Evolutionary conservation across 53 echinoderm and acorn worm genomes (phyloP), one percentile per base, ranked within the genome.

Genomic region (Mesocentrotus franciscanus): DNA sequence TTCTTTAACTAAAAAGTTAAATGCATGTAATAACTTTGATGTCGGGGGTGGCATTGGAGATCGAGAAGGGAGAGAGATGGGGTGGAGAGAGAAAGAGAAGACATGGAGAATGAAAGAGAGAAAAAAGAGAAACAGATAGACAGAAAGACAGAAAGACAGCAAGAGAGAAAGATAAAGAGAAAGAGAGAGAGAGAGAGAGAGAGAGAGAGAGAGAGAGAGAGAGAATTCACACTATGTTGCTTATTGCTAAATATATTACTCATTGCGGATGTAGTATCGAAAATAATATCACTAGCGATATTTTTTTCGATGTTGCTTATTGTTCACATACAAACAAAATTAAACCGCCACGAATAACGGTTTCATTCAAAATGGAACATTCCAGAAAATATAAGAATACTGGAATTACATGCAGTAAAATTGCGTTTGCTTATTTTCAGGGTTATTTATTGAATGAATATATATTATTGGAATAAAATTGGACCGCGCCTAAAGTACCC

Each of bases 221-320:
- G 9, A 72, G 13, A 78, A 14, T 36, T 79, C 79, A 36, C 36
- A 79, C 79, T 7, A 17, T 79, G 79, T 79, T 79, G 79, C 39
- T 39, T n/a, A 79, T 79, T 79, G 42, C n/a, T n/a, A n/a, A n/a
- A n/a, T n/a, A n/a, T n/a, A n/a, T n/a, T n/a, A n/a, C n/a, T n/a
- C n/a, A n/a, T n/a, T n/a, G n/a, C n/a, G n/a, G n/a, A n/a, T n/a
- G n/a, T n/a, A n/a, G n/a, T n/a, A n/a, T n/a, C n/a, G n/a, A n/a
- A n/a, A n/a, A n/a, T n/a, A n/a, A n/a, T n/a, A n/a, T n/a, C n/a
- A n/a, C n/a, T n/a, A n/a, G n/a, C n/a, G n/a, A n/a, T n/a, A n/a
- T n/a, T n/a, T n/a, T n/a, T n/a, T n/a, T n/a, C n/a, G n/a, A 17
- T 79, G 79, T 79, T 79, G 79, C 39, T 39, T n/a, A 79, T 79